phyloP scores from a whole-genome alignment of 1,140 invertebrate species.

The Harlomillsia oculata region DNA sequence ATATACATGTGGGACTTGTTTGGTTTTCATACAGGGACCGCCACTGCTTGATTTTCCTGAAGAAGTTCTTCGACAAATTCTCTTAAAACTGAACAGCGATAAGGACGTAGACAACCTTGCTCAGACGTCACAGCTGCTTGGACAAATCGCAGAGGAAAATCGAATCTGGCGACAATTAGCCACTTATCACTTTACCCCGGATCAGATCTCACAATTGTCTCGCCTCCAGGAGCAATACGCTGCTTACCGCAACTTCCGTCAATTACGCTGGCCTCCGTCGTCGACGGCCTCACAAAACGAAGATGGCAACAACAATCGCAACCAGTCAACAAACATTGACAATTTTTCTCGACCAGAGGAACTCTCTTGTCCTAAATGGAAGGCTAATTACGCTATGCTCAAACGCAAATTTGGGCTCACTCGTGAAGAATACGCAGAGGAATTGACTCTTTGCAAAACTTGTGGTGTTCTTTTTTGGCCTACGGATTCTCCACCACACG shows the following conservation, averaged over 20 bases:
- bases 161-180: conserved; percentile 85
- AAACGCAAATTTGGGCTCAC: conserved; percentile 49
- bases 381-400: conserved; percentile 16
- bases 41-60: conserved; percentile 83
- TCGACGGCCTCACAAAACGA: not conserved
- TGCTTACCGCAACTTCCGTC: conserved; percentile 61
- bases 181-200: conserved; percentile 79
- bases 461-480: conserved; percentile 96
- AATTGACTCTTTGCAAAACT: conserved; percentile 83
- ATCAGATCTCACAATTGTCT: conserved; percentile 57
- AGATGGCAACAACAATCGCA: not conserved
- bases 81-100: conserved; percentile 81
- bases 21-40: conserved; percentile 52
- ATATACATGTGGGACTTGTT: no score
- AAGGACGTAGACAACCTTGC: conserved; percentile 69
- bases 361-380: no score
- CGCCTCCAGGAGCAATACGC: conserved; percentile 54
- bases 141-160: conserved; percentile 72
- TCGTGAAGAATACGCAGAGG: conserved; percentile 89
- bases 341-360: conserved; percentile 4
- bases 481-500: conserved; percentile 78
- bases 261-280: conserved; percentile 43
- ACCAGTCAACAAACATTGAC: not conserved
- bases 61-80: conserved; percentile 83
- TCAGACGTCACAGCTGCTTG: conserved; percentile 60